These are phyloP conservation scores for Tenualosa thibaudeaui DNA, from an alignment of 2,797 vertebrate species.

Conservation along the genomic window DNA sequence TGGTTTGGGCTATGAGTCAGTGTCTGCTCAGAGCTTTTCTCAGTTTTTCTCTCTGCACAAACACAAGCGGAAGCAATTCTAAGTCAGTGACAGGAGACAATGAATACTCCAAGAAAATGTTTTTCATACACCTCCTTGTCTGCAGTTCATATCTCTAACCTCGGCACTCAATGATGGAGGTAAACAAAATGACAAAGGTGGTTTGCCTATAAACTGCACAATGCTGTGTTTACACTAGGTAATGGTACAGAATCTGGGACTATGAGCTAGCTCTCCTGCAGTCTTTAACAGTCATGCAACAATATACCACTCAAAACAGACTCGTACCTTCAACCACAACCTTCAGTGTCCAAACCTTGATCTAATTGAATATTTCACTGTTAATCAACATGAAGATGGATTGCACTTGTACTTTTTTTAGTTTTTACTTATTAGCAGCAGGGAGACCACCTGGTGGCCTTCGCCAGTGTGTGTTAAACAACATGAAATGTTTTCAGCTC, in stretches of 20 bases:
- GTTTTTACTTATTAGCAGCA: no score
- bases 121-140: background rate
- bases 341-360: background rate
- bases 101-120: background rate
- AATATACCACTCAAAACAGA: no score
- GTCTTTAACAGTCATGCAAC: no score
- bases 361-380: background rate
- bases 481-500: background rate
- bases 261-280: no score
- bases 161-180: background rate
- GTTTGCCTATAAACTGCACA: background rate
- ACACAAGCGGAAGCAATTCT: background rate
- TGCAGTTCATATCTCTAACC: background rate
- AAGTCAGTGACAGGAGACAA: background rate
- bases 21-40: background rate
- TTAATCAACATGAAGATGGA: background rate
- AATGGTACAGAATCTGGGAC: no score
- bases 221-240: background rate
- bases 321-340: no score
- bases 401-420: no score
- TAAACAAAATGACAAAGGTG: background rate
- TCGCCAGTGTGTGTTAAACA: no score
- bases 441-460: no score
- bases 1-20: constrained; percentile 12
- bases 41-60: background rate